Percentiles rank a stretch among this genome's conserved stretches.
Conservation (phyloP, 2,888 invertebrate genomes). For the Campoletis raptor region DNA sequence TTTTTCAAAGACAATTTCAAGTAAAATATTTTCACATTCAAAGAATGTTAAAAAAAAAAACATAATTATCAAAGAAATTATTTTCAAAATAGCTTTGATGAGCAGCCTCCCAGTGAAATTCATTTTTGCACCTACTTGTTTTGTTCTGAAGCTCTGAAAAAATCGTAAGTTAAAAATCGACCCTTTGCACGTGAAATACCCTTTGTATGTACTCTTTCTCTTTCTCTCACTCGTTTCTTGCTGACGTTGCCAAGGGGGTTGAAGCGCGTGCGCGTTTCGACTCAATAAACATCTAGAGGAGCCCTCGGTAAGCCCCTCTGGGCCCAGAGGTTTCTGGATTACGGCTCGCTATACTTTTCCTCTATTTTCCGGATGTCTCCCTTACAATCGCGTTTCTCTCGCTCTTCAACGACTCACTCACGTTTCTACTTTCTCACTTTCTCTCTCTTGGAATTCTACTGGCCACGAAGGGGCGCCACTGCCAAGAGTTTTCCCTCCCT, state of each 20-base stretch:
- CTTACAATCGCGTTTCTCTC: conserved; percentile 55
- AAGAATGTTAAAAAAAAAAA: background rate
- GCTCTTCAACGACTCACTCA: conserved; percentile 34
- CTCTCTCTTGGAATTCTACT: conserved; percentile 31
- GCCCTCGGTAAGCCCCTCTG: conserved; percentile 80
- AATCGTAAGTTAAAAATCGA: background rate
- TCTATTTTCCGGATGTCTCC: conserved; percentile 78
- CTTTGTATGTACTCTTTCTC: background rate
- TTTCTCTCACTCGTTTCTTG: conserved; percentile 36
- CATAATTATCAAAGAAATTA: background rate
- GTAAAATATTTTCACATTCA: background rate
- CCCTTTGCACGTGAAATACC: background rate
- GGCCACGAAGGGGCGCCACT: conserved; percentile 6
- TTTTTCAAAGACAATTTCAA: background rate
- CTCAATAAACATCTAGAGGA: conserved; percentile 84
- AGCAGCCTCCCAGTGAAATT: background rate
- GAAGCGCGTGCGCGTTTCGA: conserved; percentile 81
- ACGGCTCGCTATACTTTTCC: conserved; percentile 79
- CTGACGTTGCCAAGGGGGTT: conserved; percentile 53
- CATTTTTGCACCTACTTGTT: background rate
- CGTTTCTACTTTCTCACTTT: conserved; percentile 18
- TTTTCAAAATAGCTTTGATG: background rate
- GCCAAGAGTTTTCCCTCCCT: conserved; percentile 37
- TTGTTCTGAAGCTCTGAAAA: background rate
- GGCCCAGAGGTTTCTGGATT: conserved; percentile 82